These are phyloP conservation scores for Mastomys natalensis DNA, from an alignment of 2,113 vertebrate species.

Conservation along the genomic window DNA sequence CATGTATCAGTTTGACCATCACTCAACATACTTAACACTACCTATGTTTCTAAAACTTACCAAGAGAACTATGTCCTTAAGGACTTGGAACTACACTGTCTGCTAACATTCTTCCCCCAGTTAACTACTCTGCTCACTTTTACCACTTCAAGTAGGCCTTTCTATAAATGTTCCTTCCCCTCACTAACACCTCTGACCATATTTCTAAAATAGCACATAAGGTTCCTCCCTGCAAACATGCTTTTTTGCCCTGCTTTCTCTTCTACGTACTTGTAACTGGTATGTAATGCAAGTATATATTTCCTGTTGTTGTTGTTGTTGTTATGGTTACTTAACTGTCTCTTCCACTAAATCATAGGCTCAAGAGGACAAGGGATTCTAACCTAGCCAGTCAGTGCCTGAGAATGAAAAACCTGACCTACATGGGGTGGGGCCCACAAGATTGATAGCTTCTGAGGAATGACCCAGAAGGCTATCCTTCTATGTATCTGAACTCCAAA, in stretches of 20 bases:
- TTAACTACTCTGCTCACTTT: conserved; percentile 6
- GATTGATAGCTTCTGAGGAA: not conserved
- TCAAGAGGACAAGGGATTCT: conserved; percentile 28
- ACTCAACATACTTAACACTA: not conserved
- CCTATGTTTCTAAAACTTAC: conserved; percentile 10
- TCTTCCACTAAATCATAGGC: not conserved
- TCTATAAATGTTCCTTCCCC: not conserved
- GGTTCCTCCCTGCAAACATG: not conserved
- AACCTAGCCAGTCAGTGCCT: not conserved
- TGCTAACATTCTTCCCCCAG: not conserved
- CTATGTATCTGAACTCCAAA: not conserved
- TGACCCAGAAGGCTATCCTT: not conserved
- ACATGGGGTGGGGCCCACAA: not conserved
- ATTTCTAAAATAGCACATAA: not conserved
- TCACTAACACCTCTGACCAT: conserved; percentile 27
- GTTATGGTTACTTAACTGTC: not conserved
- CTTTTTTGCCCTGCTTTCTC: conserved; percentile 6
- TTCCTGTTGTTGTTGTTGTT: not conserved
- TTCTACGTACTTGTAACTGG: not conserved
- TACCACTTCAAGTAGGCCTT: not conserved
- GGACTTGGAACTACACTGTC: not conserved
- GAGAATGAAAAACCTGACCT: not conserved
- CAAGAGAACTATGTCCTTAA: not conserved
- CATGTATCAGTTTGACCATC: not conserved
- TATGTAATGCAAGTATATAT: not conserved